A percentile compares a stretch with the other conserved stretches of the same genome.
phyloP scores from a whole-genome alignment of 2,113 vertebrate species.

The Notothenia coriiceps region DNA sequence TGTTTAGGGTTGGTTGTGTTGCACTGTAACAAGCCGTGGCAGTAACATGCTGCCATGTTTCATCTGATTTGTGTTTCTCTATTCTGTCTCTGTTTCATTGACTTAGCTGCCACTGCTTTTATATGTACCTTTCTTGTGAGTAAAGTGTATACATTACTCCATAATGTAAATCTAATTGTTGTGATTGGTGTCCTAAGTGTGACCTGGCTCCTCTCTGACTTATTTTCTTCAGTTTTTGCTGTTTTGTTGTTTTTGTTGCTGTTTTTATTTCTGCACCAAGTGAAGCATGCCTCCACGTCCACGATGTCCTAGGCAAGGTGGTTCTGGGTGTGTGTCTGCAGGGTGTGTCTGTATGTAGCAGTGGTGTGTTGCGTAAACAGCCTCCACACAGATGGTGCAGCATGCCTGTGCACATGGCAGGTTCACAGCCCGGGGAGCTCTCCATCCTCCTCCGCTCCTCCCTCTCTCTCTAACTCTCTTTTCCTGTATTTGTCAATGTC shows the following conservation, averaged over 20 bases:
- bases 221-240: constrained; percentile 35
- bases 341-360: constrained; percentile 50
- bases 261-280: constrained; percentile 26
- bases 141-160: background rate
- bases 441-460: constrained; percentile 33
- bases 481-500: constrained; percentile 25
- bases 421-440: constrained; percentile 50
- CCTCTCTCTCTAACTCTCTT: background rate
- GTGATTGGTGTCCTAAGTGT: background rate
- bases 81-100: background rate
- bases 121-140: background rate
- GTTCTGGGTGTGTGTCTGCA: constrained; percentile 36
- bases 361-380: constrained; percentile 64
- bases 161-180: background rate
- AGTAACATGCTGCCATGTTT: constrained; percentile 18
- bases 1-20: constrained; percentile 34
- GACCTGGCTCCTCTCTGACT: constrained; percentile 2
- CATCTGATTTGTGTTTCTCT: constrained; percentile 9
- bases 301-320: constrained; percentile 46
- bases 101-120: background rate
- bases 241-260: constrained; percentile 41
- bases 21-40: constrained; percentile 30
- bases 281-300: constrained; percentile 25
- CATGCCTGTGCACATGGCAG: constrained; percentile 59
- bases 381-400: constrained; percentile 72